A percentile compares a stretch with the other conserved stretches of the same genome.
Evolutionary conservation across 2,888 invertebrate species (phyloP).

Genomic region (Ichneumoninae sp.): DNA sequence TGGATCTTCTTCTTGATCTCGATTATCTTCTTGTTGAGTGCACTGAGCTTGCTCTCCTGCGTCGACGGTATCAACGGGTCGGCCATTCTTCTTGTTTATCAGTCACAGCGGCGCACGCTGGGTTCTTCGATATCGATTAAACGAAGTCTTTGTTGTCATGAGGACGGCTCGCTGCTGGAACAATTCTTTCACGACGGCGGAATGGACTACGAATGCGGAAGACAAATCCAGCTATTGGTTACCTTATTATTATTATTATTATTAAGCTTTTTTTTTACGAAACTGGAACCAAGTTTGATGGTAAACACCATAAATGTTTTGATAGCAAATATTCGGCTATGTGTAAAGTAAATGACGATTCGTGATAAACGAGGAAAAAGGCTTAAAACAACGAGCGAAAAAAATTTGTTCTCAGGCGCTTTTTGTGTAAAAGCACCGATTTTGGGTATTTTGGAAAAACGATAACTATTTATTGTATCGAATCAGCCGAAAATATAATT

Average conservation of each 20-base stretch:
- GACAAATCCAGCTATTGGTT: background rate
- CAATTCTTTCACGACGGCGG: background rate
- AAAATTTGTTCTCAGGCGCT: too few species aligned
- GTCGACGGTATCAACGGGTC: conserved; percentile 74
- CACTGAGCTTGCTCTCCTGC: conserved; percentile 86
- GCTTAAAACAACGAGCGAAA: too few species aligned
- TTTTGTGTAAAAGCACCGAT: too few species aligned
- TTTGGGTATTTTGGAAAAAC: too few species aligned
- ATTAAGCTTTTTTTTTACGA: background rate
- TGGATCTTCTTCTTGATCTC: conserved; percentile 95
- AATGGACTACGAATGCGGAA: background rate
- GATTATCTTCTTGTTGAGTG: conserved; percentile 91
- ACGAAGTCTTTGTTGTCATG: conserved; percentile 65
- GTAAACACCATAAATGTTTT: background rate
- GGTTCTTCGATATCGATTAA: conserved; percentile 71
- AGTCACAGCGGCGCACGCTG: conserved; percentile 9
- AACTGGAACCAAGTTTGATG: background rate
- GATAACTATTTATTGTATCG: too few species aligned
- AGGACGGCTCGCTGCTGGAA: conserved; percentile 30
- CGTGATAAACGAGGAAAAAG: too few species aligned
- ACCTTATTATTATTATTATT: background rate
- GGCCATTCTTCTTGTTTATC: conserved; percentile 75
- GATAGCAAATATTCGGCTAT: too few species aligned
- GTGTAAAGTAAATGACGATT: too few species aligned
- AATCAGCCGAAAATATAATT: too few species aligned